phyloP scores from a whole-genome alignment of 92 coral and sea anemone species.

The Actinostola sp. region DNA sequence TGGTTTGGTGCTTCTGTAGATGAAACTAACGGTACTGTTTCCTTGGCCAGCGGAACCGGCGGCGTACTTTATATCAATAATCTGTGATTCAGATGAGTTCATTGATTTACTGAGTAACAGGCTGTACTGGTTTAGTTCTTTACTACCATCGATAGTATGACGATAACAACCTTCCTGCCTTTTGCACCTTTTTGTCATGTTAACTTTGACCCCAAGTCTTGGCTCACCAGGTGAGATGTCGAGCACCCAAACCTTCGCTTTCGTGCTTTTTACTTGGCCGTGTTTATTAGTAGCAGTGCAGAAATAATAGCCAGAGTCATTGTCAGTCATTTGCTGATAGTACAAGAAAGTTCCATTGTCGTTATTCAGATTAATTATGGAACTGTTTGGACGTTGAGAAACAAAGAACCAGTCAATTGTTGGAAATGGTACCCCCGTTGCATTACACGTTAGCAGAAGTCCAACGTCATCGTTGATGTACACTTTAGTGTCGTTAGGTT shows the following conservation, averaged over 20 bases:
- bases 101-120: neutral
- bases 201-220: constrained; percentile 38
- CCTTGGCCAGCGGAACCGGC: neutral
- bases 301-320: constrained; percentile 54
- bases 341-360: constrained; percentile 42
- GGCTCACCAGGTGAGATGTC: constrained; percentile 58
- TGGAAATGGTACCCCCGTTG: constrained; percentile 61
- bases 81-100: constrained; percentile 3
- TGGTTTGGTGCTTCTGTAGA: constrained; percentile 2
- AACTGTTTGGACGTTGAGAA: constrained; percentile 18
- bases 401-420: constrained; percentile 59
- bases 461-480: constrained; percentile 27
- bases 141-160: neutral
- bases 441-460: constrained; percentile 51
- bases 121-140: neutral
- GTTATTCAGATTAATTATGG: constrained; percentile 15
- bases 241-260: constrained; percentile 55
- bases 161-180: neutral
- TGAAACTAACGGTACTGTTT: constrained; percentile 1
- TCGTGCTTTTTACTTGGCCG: constrained; percentile 48
- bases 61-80: neutral
- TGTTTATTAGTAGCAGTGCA: constrained; percentile 59
- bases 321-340: constrained; percentile 19
- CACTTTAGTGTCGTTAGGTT: constrained; percentile 38
- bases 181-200: constrained; percentile 30